phyloP scores from a whole-genome alignment of 2,888 invertebrate species.

The Drosophila nr. fundita region DNA sequence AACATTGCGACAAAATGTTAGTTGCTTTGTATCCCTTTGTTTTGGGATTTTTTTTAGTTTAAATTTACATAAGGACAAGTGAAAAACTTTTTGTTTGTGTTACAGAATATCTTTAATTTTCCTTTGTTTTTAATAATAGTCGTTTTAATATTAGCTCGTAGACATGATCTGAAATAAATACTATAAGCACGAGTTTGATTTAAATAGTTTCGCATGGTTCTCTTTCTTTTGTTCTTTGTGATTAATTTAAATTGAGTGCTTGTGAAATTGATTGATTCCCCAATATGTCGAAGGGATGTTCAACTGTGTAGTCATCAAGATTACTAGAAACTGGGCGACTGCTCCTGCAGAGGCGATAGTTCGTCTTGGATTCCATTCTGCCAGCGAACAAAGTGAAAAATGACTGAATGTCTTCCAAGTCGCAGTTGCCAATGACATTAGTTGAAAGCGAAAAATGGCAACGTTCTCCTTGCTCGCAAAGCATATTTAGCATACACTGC shows the following conservation, averaged over 20 bases:
- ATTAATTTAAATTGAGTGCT: background rate
- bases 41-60: background rate
- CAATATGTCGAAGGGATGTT: background rate
- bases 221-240: background rate
- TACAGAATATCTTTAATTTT: background rate
- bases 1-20: too few relatives aligned
- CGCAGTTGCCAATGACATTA: too few relatives aligned
- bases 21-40: background rate
- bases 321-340: too few relatives aligned
- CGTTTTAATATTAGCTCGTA: background rate
- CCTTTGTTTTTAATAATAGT: background rate
- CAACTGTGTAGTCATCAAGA: background rate
- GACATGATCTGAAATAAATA: background rate
- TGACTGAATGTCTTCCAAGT: too few relatives aligned
- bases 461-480: too few relatives aligned
- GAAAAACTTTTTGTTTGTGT: background rate
- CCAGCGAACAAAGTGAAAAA: too few relatives aligned
- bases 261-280: background rate
- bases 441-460: too few relatives aligned
- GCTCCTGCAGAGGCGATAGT: too few relatives aligned
- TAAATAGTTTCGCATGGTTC: too few relatives aligned
- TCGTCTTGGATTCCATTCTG: too few relatives aligned
- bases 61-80: background rate
- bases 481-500: too few relatives aligned
- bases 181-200: background rate